phyloP scores from a whole-genome alignment of 2,888 invertebrate genomes.

The Poecilus cupreus region DNA sequence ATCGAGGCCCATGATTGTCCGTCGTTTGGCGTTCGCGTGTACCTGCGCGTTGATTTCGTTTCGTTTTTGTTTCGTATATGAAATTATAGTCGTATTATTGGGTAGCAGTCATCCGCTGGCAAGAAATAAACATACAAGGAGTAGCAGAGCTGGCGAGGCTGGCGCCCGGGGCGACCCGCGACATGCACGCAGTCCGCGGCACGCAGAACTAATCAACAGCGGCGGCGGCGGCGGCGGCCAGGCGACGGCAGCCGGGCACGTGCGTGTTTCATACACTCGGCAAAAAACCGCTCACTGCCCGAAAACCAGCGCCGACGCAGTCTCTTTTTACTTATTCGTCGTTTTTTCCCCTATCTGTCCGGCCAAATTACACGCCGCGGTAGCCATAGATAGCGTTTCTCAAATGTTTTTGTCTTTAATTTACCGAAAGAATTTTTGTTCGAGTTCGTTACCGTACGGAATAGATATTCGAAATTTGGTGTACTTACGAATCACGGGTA shows the following conservation, averaged over 20 bases:
- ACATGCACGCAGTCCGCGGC: slow-evolving; percentile 22
- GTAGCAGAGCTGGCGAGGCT: not conserved
- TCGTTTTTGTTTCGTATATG: slow-evolving; percentile 51
- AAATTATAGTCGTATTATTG: slow-evolving; percentile 58
- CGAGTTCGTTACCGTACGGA: slow-evolving; percentile 6
- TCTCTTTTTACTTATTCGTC: not conserved
- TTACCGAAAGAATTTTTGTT: slow-evolving; percentile 31
- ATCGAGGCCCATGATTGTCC: not conserved
- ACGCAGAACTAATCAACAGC: slow-evolving; percentile 42
- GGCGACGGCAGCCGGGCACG: slow-evolving; percentile 9
- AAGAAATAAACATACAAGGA: slow-evolving; percentile 47
- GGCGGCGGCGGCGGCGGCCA: too few relatives aligned
- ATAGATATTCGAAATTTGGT: not conserved
- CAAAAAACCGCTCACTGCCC: slow-evolving; percentile 27
- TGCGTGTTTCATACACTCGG: slow-evolving; percentile 15
- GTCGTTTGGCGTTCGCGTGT: slow-evolving; percentile 35
- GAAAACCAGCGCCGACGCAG: slow-evolving; percentile 9
- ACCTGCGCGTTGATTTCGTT: slow-evolving; percentile 1
- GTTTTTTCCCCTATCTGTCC: slow-evolving; percentile 1
- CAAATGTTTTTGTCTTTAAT: slow-evolving; percentile 46
- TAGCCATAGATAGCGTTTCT: slow-evolving; percentile 46
- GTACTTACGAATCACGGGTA: too few relatives aligned
- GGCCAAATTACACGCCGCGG: slow-evolving; percentile 42
- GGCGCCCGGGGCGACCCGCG: slow-evolving; percentile 38
- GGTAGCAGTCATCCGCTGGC: slow-evolving; percentile 43